Base-by-base conservation (phyloP, 2,888 invertebrate species). In the Acronicta leporina region DNA sequence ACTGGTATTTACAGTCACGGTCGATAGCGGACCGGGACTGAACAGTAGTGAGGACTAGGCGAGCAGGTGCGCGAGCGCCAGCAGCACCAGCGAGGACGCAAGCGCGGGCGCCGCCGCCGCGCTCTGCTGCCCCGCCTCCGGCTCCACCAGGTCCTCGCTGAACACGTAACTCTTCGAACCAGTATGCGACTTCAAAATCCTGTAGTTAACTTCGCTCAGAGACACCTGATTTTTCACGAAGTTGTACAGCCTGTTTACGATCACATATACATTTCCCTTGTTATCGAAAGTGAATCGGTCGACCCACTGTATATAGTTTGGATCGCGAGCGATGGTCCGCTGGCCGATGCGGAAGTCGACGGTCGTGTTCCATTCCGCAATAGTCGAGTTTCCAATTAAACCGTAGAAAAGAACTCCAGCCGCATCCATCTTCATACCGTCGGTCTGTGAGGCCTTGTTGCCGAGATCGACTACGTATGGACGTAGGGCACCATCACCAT, bases 351-450 rank as follows among this genome's bases (percentile, higher is more conserved):
- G 92, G 79, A 96, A 96, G 44, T 95, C 91, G 25, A 91, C 86
- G 27, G 93, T 94, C 0, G 96, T 95, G 84, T 97, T 96, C 96
- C 97, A 97, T 87, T 95, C 95, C 13, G 96, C 96, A 49, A 97
- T 95, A 20, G 96, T 96, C 67, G 96, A 96, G 77, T 96, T 96
- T 51, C 95, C 95, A 55, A 97, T 86, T 27, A 97, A 92, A 43
- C 97, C 97, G 85, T 95, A 97, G 88, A 96, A 97, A 10, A 97
- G 91, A 6, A 95, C 85, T 3, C 97, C 97, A 15, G 92, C 89
- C 14, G 96, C 95, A 74, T 97, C 96, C 96, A 97, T 96, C 63
- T 96, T 95, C 96, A 97, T 97, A 0, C 97, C 97, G 77, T 96
- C 97, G 0, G 96, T 96, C 85, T 97, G 96, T 0, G 97, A 96